Evolutionary conservation across 2,113 vertebrate genomes (phyloP), one percentile per base, ranked within the genome.

Genomic region (Dicrurus megarhynchus): DNA sequence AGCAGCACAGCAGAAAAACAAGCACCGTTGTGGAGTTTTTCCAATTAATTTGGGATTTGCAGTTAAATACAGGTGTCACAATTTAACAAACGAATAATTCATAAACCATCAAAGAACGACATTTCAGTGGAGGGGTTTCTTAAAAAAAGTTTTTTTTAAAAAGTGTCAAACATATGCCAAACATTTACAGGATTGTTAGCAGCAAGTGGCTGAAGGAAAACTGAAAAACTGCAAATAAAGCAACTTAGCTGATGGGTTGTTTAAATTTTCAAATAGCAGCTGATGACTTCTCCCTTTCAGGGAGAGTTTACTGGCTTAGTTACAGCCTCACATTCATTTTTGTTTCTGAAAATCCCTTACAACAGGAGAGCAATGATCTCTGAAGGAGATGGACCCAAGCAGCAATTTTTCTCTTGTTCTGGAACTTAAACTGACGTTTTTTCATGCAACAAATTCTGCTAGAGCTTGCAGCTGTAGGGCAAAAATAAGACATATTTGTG

Each of bases 31-130:
- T 35, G 28, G 41, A 61, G 35, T 74, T 94, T 95, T 94, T 74
- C 41, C 65, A 96, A 81, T 94, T 97, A 93, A 89, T 92, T 96
- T 60, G 71, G 65, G 50, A 84, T 87, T 97, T 90, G 74, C 53
- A 90, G 82, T 83, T 97, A 96, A 97, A 78, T 80, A 64, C 46
- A 88, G 79, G 85, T 96, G 80, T 83, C 61, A 74, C 57, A 88
- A 80, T 89, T 82, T 84, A 86, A 85, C 19, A 26, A 41, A 81
- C 52, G 60, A 96, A 90, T 53, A 89, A 68, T 80, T 92, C 70
- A 78, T 47, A 56, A 90, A 87, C 67, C 15, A 28, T 93, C 93
- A 92, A 89, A 94, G 47, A 47, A 28, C 17, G 89, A 30, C n/a
- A 65, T 24, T 93, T 91, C 68, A 84, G 41, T 24, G 55, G n/a